These are phyloP conservation scores for Plecturocebus donacophilus DNA, from an alignment of 2,113 vertebrate species.

Conservation along the genomic window DNA sequence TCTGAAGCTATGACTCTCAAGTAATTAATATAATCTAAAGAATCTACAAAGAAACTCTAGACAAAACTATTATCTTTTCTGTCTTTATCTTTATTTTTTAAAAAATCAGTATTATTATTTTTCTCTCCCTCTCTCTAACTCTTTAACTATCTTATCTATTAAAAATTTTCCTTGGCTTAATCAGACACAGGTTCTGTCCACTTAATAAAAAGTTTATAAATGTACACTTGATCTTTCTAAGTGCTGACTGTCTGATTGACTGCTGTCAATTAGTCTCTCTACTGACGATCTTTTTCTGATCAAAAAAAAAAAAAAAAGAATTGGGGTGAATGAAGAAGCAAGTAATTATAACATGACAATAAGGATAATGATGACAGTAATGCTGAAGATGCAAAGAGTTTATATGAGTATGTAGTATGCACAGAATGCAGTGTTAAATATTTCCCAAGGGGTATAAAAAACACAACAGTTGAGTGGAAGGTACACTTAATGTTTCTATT, in stretches of 20 bases:
- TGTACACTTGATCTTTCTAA: neutral
- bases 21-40: neutral
- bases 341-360: neutral
- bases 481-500: neutral
- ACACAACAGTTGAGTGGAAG: neutral
- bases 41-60: no score
- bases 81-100: neutral
- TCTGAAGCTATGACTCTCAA: neutral
- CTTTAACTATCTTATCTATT: neutral
- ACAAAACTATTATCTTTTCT: neutral
- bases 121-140: neutral
- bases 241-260: neutral
- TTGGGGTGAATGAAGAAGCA: neutral
- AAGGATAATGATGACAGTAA: neutral
- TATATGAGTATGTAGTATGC: neutral
- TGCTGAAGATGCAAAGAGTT: neutral
- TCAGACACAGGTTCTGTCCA: neutral
- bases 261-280: neutral
- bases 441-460: neutral
- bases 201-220: neutral
- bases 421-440: neutral
- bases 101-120: neutral
- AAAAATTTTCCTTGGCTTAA: neutral
- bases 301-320: neutral
- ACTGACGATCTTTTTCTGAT: neutral